A percentile compares a stretch with the other conserved stretches of the same genome.
phyloP scores from a whole-genome alignment of 2,888 invertebrate genomes.

The Athalia circularis region DNA sequence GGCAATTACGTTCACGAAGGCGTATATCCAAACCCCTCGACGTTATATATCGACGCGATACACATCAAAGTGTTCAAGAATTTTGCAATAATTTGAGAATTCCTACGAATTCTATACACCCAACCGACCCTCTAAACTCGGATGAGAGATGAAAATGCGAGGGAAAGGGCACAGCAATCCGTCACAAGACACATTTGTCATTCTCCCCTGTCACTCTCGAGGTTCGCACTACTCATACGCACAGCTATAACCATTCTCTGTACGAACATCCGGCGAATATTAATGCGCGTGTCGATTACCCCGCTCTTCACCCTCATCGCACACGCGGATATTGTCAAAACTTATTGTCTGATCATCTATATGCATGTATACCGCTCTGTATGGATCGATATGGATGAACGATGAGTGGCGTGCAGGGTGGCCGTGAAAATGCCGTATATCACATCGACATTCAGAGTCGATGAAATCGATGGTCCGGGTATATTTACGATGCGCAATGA shows the following conservation, averaged over 20 bases:
- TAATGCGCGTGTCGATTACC: slow-evolving; percentile 38
- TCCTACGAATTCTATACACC: neutral
- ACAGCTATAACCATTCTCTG: slow-evolving; percentile 5
- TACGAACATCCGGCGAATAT: slow-evolving; percentile 27
- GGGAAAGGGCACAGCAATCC: slow-evolving; percentile 22
- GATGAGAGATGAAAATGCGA: slow-evolving; percentile 43
- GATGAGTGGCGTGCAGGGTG: no score
- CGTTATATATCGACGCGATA: neutral
- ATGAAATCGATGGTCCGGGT: no score
- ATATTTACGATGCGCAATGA: no score
- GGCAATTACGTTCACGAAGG: no score
- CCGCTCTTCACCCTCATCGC: neutral
- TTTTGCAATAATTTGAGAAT: slow-evolving; percentile 4
- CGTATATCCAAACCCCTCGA: no score
- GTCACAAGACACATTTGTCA: slow-evolving; percentile 43
- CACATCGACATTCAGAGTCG: no score
- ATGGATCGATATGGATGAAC: no score
- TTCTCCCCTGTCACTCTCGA: slow-evolving; percentile 23
- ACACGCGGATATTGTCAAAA: slow-evolving; percentile 6
- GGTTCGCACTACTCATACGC: neutral
- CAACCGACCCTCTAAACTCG: neutral
- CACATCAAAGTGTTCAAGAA: slow-evolving; percentile 5
- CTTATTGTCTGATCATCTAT: neutral
- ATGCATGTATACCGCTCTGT: no score
- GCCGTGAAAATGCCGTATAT: no score